A percentile compares a stretch with the other conserved stretches of the same genome.
Conservation (phyloP, 2,797 vertebrate genomes). For the Channa striata region DNA sequence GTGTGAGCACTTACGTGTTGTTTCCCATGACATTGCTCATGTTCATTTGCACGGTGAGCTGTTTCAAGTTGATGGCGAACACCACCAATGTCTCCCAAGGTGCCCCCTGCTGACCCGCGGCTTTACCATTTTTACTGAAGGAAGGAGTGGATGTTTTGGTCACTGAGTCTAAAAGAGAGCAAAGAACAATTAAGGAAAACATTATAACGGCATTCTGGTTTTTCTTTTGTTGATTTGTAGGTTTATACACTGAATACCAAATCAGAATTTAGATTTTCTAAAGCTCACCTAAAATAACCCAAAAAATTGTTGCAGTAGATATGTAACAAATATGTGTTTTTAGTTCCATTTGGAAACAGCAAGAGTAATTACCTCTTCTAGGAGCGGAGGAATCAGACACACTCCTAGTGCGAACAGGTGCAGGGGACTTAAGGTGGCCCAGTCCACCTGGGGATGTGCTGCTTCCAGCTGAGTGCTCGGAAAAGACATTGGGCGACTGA, state of each 20-base stretch:
- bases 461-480: slow-evolving; percentile 86
- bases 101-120: slow-evolving; percentile 91
- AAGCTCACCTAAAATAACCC: too few species aligned
- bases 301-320: too few species aligned
- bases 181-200: neutral
- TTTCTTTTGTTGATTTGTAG: neutral
- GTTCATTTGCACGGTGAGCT: slow-evolving; percentile 98
- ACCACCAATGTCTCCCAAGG: slow-evolving; percentile 99
- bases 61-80: slow-evolving; percentile 98
- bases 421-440: slow-evolving; percentile 93
- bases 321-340: neutral
- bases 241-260: neutral
- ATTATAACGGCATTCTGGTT: rapidly evolving
- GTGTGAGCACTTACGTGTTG: slow-evolving; percentile 90
- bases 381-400: slow-evolving; percentile 97
- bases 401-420: slow-evolving; percentile 90
- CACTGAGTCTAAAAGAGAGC: slow-evolving; percentile 85
- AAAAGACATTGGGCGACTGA: slow-evolving; percentile 91
- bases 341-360: neutral
- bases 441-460: slow-evolving; percentile 86
- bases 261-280: too few species aligned
- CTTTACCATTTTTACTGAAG: slow-evolving; percentile 91
- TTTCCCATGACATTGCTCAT: slow-evolving; percentile 99
- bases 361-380: slow-evolving; percentile 87
- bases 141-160: slow-evolving; percentile 94